phyloP scores from a whole-genome alignment of 2,888 invertebrate species.

The Ceriagrion tenellum region DNA sequence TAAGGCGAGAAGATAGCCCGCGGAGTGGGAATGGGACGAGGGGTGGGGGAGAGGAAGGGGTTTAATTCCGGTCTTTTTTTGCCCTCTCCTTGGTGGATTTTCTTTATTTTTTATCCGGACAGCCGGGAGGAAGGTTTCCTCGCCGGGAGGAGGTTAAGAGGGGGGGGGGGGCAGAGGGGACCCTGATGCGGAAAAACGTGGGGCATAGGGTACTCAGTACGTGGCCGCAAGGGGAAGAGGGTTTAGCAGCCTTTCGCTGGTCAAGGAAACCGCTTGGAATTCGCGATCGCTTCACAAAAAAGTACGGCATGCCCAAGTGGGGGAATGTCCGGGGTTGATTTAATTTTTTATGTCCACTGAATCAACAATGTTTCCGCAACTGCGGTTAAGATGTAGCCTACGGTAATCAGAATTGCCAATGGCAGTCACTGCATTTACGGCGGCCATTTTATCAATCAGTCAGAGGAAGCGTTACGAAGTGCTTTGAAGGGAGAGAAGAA shows the following conservation, averaged over 20 bases:
- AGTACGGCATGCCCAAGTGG: not conserved
- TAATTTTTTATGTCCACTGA: not conserved
- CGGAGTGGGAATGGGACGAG: slow-evolving; percentile 20
- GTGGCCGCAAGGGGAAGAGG: not conserved
- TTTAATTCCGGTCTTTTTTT: slow-evolving; percentile 61
- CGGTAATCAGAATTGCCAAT: too few species aligned
- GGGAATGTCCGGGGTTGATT: not conserved
- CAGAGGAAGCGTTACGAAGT: too few species aligned
- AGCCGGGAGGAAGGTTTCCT: not conserved
- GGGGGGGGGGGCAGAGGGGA: not conserved
- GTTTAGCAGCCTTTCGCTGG: not conserved
- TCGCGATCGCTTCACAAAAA: not conserved
- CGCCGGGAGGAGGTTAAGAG: not conserved
- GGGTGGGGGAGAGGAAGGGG: slow-evolving; percentile 23
- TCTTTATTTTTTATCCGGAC: slow-evolving; percentile 23
- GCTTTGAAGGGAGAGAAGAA: too few species aligned
- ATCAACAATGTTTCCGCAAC: not conserved
- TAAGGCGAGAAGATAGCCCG: slow-evolving; percentile 51
- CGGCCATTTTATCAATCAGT: too few species aligned
- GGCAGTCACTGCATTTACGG: too few species aligned
- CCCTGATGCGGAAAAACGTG: not conserved
- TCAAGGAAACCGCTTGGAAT: not conserved
- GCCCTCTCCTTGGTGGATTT: slow-evolving; percentile 23
- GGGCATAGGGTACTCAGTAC: too few species aligned
- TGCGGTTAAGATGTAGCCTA: too few species aligned